Evolutionary conservation across 2,888 invertebrate species (phyloP), one percentile per base, ranked within the genome.

Genomic region (Sarcophaga rosellei): DNA sequence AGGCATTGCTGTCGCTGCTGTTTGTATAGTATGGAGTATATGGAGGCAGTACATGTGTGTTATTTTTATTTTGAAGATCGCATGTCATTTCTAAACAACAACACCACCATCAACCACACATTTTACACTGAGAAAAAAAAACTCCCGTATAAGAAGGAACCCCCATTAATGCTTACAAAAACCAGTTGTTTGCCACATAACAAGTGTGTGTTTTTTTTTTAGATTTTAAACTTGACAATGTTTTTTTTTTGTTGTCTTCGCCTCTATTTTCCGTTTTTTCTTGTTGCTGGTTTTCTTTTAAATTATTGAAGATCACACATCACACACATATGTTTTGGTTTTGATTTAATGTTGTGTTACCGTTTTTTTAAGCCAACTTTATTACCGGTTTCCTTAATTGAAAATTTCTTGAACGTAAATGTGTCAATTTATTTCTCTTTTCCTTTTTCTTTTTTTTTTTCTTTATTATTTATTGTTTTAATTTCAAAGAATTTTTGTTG

Each of bases 81-180:
- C 79, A 72, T 80, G 75, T 62, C 79, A 76, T 44, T 70, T 75
- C 61, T 25, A 20, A 73, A 68, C 25, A 75, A 25, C 62, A 47
- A n/a, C 59, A 79, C 44, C 35, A 35, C 65, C 20, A 23, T 53
- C 65, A 35, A 62, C 2, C 72, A 44, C 10, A 62, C 63, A 35
- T 35, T 35, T 35, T 35, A 69, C 44, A 59, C 59, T 23, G 4
- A 17, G 15, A 79, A 62, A 72, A 73, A 79, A 62, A 72, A 73
- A 45, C 62, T 35, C 8, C 2, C 8, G 2, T 35, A 10, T 35
- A 35, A 35, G 35, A 35, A 35, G 10, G 35, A 35, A 35, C 10
- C 35, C 35, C 35, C 15, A 15, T 53, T 15, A 17, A 17, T 53
- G 3, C 17, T 53, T 53, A 53, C 53, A 17, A 35, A 81, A 75